A percentile compares a stretch with the other conserved stretches of the same genome.
Evolutionary conservation across 2,888 invertebrate species (phyloP).

Genomic region (Drosophila trichaetosa): DNA sequence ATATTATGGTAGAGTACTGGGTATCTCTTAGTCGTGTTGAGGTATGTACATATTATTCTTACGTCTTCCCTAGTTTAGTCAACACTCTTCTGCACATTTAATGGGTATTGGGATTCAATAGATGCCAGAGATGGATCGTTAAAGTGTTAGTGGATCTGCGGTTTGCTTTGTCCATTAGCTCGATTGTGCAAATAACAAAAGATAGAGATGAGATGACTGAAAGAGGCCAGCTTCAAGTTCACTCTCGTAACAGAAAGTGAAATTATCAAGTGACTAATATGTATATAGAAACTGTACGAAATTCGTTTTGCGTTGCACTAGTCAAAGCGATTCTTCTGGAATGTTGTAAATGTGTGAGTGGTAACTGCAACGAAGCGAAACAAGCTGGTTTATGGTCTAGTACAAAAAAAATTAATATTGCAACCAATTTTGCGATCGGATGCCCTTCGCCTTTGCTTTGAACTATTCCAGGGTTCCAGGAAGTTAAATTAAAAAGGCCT

Average conservation of each 20-base stretch:
- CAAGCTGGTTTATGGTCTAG: conserved; percentile 24
- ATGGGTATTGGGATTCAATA: conserved; percentile 6
- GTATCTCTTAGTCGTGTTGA: neutral
- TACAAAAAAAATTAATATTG: conserved; percentile 48
- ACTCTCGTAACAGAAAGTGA: conserved; percentile 59
- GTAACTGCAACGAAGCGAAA: neutral
- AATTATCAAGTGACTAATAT: conserved; percentile 64
- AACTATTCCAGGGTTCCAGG: conserved; percentile 63
- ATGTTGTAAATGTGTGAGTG: conserved; percentile 12
- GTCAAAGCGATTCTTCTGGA: conserved; percentile 7
- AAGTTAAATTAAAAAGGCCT: conserved; percentile 39
- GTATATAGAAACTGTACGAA: conserved; percentile 35
- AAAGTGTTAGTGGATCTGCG: conserved; percentile 7
- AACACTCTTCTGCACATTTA: conserved; percentile 1
- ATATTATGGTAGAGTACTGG: neutral
- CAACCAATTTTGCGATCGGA: conserved; percentile 22
- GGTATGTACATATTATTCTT: too few relatives aligned
- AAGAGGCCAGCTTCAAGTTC: conserved; percentile 46
- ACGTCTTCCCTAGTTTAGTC: neutral
- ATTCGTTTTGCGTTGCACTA: neutral
- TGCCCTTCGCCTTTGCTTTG: conserved; percentile 70
- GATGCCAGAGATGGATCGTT: conserved; percentile 10
- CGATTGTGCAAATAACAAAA: conserved; percentile 60
- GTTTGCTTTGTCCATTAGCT: conserved; percentile 22
- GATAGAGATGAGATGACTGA: conserved; percentile 9